Evolutionary conservation across 1,140 invertebrate genomes (phyloP), one percentile per base, ranked within the genome.

Genomic region (Leptoteleia sp.): DNA sequence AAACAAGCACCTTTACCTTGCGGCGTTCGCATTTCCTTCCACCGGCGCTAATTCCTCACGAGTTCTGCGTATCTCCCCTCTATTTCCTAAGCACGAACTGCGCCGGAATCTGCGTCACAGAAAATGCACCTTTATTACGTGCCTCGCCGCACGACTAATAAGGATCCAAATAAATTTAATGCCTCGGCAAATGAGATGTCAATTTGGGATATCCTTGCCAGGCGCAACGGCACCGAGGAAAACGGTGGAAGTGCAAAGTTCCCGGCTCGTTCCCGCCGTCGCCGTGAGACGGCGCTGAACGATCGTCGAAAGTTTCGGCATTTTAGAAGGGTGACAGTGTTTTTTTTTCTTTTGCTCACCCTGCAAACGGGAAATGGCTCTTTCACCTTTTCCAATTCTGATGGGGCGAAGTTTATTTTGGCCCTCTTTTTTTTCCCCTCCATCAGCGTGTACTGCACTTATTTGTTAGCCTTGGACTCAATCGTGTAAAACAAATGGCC

Each of bases 31-130:
- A 45, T 55, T 68, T 73, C 67, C 57, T 70, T 55, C 57, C 68
- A 13, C 55, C 65, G 16, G 35, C 54, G 67, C 79, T 86, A 85
- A 86, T 85, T 87, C 84, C 81, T 77, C 81, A 76, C 57, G 62
- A 82, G 70, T 81, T 85, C 16, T 80, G 65, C 72, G 50, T 73
- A 48, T 73, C 64, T 73, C 68, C 79, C 79, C 78, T 83, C 83
- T 82, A 85, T 84, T 82, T 82, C 62, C 79, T 76, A 76, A 80
- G 31, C 72, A 47, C 45, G 45, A 62, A 27, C 54, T 38, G 52
- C 54, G 27, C 35, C 5, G 25, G 50, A 61, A 47, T 57, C 75
- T 67, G 15, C 75, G 22, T 72, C 77, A 64, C 57, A 43, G 54
- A 55, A 75, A 61, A 72, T 76, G 45, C 62, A 48, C 59, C 47